Evolutionary conservation across 2,797 vertebrate genomes (phyloP).

Genomic region (Acropternis orthonyx): DNA sequence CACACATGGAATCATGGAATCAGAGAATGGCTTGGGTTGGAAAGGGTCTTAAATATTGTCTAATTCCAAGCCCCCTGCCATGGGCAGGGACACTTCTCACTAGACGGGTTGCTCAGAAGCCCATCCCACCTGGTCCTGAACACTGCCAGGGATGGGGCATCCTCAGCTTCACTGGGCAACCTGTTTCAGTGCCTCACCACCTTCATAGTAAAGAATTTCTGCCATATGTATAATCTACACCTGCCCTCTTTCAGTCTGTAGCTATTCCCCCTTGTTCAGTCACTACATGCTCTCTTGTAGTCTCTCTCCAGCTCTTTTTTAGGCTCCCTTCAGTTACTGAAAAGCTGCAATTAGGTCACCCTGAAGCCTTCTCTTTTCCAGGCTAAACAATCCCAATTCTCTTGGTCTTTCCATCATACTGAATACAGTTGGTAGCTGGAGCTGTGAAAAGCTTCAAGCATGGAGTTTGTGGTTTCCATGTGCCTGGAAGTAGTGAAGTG

Average conservation of each 20-base stretch:
- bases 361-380: neutral
- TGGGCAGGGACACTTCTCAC: neutral
- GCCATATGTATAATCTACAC: neutral
- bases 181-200: neutral
- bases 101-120: neutral
- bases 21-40: neutral
- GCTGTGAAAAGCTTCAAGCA: neutral
- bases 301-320: neutral
- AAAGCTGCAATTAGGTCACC: neutral
- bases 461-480: neutral
- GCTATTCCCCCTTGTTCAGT: neutral
- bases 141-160: neutral
- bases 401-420: neutral
- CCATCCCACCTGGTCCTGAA: neutral
- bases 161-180: neutral
- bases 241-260: neutral
- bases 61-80: neutral
- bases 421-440: neutral
- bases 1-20: neutral
- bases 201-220: neutral
- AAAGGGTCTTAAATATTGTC: neutral
- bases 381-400: neutral
- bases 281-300: neutral
- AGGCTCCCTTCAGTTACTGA: neutral
- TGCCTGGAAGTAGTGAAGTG: neutral